Conservation (phyloP, 2,113 vertebrate genomes). For the Erythrocebus patas region DNA sequence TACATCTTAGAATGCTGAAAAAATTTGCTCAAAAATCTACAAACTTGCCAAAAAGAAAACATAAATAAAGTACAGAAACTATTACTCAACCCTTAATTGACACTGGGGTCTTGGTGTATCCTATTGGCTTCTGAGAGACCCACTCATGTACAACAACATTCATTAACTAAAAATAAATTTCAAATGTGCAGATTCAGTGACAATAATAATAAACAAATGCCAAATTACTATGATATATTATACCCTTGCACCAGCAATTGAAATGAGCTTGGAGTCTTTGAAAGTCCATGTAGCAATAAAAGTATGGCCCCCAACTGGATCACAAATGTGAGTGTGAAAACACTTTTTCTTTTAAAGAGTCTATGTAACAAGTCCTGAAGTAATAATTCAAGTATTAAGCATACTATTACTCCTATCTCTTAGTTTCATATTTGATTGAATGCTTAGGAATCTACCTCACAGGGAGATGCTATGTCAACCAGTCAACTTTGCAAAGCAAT, state of each 20-base stretch:
- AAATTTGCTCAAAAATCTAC: not conserved
- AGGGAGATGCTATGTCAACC: conserved; percentile 25
- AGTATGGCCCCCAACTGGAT: conserved; percentile 50
- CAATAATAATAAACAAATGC: conserved; percentile 72
- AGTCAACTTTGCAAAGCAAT: conserved; percentile 17
- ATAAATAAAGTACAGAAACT: conserved; percentile 30
- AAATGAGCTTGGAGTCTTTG: conserved; percentile 55
- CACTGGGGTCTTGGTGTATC: not conserved
- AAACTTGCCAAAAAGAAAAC: conserved; percentile 45
- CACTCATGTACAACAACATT: not conserved
- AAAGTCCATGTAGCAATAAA: conserved; percentile 34
- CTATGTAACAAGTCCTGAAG: conserved; percentile 30
- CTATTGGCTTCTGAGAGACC: conserved; percentile 14
- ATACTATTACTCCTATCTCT: conserved; percentile 23
- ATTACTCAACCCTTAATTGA: conserved; percentile 61
- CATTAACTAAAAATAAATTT: conserved; percentile 66
- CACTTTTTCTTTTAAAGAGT: conserved; percentile 56
- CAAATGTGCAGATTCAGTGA: conserved; percentile 38
- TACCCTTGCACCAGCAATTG: not conserved
- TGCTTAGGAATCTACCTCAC: conserved; percentile 37
- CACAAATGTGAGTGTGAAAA: conserved; percentile 44
- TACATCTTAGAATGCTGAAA: not conserved
- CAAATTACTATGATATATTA: conserved; percentile 70
- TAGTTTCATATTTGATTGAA: conserved; percentile 29
- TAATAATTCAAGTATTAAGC: conserved; percentile 47